Evolutionary conservation across 2,113 vertebrate species (phyloP).

Genomic region (Poicephalus meyeri): DNA sequence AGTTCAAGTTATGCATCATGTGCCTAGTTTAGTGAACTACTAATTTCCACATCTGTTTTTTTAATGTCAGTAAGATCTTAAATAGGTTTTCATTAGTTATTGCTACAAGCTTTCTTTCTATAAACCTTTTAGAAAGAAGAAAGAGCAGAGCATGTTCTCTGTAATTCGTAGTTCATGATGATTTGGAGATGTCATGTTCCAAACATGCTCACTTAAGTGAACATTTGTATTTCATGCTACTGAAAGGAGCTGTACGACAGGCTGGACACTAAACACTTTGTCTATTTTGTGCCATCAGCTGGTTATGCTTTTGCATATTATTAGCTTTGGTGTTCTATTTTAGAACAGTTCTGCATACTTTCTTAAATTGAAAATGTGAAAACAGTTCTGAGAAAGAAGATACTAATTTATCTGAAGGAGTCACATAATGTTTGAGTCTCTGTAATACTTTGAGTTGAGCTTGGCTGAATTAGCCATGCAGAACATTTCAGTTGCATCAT

Average conservation of each 20-base stretch:
- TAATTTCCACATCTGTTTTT: neutral
- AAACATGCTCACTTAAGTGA: neutral
- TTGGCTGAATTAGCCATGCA: neutral
- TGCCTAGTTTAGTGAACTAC: neutral
- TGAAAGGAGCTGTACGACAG: neutral
- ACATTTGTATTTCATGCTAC: neutral
- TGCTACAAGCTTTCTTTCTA: neutral
- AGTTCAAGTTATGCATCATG: neutral
- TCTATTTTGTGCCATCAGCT: neutral
- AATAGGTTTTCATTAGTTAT: neutral
- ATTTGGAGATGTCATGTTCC: neutral
- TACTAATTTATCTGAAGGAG: neutral
- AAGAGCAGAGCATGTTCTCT: neutral
- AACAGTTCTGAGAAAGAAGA: neutral
- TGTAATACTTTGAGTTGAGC: neutral
- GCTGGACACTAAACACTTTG: neutral
- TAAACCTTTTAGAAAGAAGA: neutral
- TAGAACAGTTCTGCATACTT: neutral
- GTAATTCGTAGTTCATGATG: slow-evolving; percentile 3
- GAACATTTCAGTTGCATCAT: neutral
- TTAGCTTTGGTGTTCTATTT: neutral
- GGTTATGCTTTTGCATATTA: neutral
- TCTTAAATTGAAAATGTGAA: neutral
- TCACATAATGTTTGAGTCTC: neutral
- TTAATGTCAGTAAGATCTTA: slow-evolving; percentile 12